Evolutionary conservation across 2,888 invertebrate genomes (phyloP), one percentile per base, ranked within the genome.

Genomic region (Drosophila tanythrix): DNA sequence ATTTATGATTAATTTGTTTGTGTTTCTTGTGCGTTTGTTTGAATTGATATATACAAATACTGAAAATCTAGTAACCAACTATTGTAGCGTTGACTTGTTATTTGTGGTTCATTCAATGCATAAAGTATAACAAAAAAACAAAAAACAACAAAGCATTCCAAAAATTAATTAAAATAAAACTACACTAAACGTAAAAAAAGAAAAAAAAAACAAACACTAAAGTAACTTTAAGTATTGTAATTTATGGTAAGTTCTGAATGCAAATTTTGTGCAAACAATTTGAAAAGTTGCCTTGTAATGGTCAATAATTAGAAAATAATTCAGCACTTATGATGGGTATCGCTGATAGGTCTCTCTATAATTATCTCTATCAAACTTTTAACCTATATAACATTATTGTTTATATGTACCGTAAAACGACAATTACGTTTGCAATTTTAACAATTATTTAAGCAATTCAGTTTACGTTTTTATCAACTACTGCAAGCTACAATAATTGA

Each of bases 341-440:
- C 89, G 84, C 74, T 71, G 61, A 60, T 85, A 85, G 90, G 77
- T 77, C 40, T 82, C 55, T 67, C 36, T 68, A 59, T 59, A 55
- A 57, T 43, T 60, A 21, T 33, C n/a, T 61, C 35, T 48, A 18
- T 50, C 21, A 29, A 70, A 63, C 43, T 57, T 33, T 59, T 43
- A 52, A 58, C 15, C 62, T 25, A 25, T 15, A 53, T 58, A 57
- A 68, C 36, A 67, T 48, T 67, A 67, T 56, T 73, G 15, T 81
- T 61, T 70, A 65, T 65, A 43, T 57, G 29, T 57, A 68, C 35
- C 55, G 50, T 69, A 36, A 65, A 72, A 64, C 66, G 60, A 65
- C 55, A 68, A 83, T 83, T 83, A 87, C 91, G 92, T 91, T 91
- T 91, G 92, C 91, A 91, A 88, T 92, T 91, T 91, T 77, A 82